Percentiles rank a stretch among this genome's conserved stretches.
Conservation (phyloP, 1,140 invertebrate species). For the Metopolophium dirhodum region DNA sequence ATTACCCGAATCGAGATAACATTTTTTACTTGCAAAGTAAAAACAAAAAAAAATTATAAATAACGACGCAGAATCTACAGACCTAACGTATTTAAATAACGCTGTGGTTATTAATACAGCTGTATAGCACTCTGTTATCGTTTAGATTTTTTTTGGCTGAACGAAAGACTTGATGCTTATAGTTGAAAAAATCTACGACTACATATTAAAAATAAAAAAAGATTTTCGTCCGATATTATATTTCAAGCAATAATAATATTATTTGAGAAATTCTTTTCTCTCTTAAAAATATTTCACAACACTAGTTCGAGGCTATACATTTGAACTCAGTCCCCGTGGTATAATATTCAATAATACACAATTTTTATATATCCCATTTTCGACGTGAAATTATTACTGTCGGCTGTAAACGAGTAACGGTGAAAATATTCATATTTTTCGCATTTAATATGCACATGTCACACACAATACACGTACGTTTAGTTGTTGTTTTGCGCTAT, state of each 20-base stretch:
- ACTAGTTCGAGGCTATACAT: not conserved
- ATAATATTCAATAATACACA: not conserved
- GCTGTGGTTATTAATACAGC: not conserved
- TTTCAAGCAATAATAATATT: conserved; percentile 5
- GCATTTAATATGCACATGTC: not conserved
- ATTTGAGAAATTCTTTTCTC: conserved; percentile 3
- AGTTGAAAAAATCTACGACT: not conserved
- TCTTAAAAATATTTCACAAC: not conserved
- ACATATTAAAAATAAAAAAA: not conserved
- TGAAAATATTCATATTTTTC: not conserved
- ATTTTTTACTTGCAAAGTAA: not conserved
- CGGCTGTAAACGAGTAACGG: not conserved
- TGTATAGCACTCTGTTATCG: not conserved
- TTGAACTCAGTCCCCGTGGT: not conserved
- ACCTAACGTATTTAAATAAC: not conserved
- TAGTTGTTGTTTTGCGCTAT: not conserved
- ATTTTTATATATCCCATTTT: not conserved
- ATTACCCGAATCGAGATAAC: not conserved
- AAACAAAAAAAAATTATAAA: not conserved
- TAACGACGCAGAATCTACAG: not conserved
- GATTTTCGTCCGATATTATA: not conserved
- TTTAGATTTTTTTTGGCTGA: not conserved
- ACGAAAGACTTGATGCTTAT: not conserved
- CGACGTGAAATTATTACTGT: not conserved
- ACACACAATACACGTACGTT: not conserved